Evolutionary conservation across 1,140 invertebrate genomes (phyloP), one percentile per base, ranked within the genome.

Genomic region (Homalodisca vitripennis): DNA sequence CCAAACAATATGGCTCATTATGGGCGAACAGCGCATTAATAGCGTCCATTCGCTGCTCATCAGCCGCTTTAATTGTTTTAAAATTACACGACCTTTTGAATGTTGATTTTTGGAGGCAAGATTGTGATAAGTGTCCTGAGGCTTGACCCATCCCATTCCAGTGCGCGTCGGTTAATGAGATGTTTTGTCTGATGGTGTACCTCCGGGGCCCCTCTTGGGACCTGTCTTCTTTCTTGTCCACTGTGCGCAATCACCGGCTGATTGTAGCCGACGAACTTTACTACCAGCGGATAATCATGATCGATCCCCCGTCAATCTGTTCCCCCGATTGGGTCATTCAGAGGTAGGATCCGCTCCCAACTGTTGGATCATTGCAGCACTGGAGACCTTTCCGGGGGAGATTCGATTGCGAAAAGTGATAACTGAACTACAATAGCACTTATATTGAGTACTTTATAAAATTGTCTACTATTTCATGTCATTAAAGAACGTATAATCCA

Each of bases 1-100:
- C 55, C 27, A 60, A 60, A 60, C 55, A 60, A 60, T 60, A 60
- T 60, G 55, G 55, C 55, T 60, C 55, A 60, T 60, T 60, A 60
- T 26, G 27, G 3, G 55, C 22, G 17, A 17, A 41, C 34, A n/a
- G 34, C 55, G 55, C 55, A 60, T 60, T 60, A 60, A 60, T 60
- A 60, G 55, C 55, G 26, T 60, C 48, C 48, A 22, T 12, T n/a
- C 48, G 55, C 55, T n/a, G 55, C 55, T 60, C 55, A 60, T 60
- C 55, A 60, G 55, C 22, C 55, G 26, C 22, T 60, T 60, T 60
- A 60, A 60, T 60, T 60, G 55, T 60, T 60, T 60, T 60, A 60
- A 60, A 60, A 60, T 60, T 60, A 60, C 55, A 60, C 55, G 55
- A 60, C 55, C 55, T 26, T 60, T 60, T 60, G 55, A 60, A 60